Evolutionary conservation across 2,888 invertebrate genomes (phyloP).

Genomic region (Ochropleura leucogaster): DNA sequence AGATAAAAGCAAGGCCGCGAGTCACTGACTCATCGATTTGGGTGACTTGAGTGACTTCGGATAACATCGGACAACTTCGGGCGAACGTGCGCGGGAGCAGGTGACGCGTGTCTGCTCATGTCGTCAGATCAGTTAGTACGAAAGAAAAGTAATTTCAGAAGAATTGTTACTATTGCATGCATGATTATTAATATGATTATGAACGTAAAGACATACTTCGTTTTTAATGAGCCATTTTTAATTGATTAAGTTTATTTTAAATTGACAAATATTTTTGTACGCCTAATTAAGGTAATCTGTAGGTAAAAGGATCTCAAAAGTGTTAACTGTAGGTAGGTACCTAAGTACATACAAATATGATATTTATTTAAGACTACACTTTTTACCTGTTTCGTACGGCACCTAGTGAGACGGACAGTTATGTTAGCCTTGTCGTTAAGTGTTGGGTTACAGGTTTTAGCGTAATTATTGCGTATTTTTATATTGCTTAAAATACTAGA

Average conservation of each 20-base stretch:
- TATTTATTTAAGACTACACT: not conserved
- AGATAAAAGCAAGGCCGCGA: conserved; percentile 16
- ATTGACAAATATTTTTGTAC: no score
- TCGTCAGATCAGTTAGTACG: not conserved
- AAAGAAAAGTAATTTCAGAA: conserved; percentile 3
- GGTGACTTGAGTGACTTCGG: not conserved
- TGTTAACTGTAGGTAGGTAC: no score
- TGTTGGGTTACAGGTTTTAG: not conserved
- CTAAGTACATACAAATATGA: no score
- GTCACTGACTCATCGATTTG: conserved; percentile 21
- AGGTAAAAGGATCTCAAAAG: no score
- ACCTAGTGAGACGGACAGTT: conserved; percentile 6
- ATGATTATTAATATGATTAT: not conserved
- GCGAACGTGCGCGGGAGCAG: conserved; percentile 49
- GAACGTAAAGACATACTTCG: no score
- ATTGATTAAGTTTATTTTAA: no score
- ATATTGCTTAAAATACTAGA: not conserved
- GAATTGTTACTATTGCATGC: not conserved
- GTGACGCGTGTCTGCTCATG: conserved; percentile 40
- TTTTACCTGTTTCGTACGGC: not conserved
- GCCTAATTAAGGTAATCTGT: no score
- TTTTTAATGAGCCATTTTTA: no score
- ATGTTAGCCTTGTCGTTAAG: not conserved
- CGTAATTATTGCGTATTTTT: not conserved
- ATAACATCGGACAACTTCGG: conserved; percentile 14